Evolutionary conservation across 2,797 vertebrate genomes (phyloP).

Genomic region (Sardinella longiceps): DNA sequence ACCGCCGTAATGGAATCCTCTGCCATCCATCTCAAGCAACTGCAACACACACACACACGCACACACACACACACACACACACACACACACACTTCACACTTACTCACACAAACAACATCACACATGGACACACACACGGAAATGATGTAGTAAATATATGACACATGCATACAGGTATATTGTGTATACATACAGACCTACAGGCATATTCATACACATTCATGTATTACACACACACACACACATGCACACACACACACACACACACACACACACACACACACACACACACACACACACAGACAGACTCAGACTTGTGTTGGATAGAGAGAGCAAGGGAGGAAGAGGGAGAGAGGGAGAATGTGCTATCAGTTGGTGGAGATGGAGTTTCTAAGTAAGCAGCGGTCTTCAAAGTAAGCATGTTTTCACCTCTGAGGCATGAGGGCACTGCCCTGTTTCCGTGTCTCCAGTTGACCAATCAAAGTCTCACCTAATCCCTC

Average conservation of each 20-base stretch:
- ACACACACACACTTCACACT: background rate
- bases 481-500: background rate
- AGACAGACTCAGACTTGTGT: too few relatives aligned
- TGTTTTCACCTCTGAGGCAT: background rate
- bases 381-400: slow-evolving; percentile 3
- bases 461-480: background rate
- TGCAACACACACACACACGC: slow-evolving; percentile 38
- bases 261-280: too few relatives aligned
- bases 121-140: too few relatives aligned
- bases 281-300: too few relatives aligned
- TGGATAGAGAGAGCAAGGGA: too few relatives aligned
- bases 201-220: too few relatives aligned
- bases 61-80: background rate
- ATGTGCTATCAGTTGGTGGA: background rate
- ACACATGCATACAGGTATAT: too few relatives aligned
- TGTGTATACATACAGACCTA: too few relatives aligned
- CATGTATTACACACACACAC: too few relatives aligned
- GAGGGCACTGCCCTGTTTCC: background rate
- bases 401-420: background rate
- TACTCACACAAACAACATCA: too few relatives aligned
- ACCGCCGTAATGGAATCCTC: slow-evolving; percentile 41
- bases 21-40: slow-evolving; percentile 56
- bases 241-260: too few relatives aligned
- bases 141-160: too few relatives aligned
- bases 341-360: background rate